Base-by-base conservation (phyloP, 2,113 vertebrate species). In the Nymphicus hollandicus region DNA sequence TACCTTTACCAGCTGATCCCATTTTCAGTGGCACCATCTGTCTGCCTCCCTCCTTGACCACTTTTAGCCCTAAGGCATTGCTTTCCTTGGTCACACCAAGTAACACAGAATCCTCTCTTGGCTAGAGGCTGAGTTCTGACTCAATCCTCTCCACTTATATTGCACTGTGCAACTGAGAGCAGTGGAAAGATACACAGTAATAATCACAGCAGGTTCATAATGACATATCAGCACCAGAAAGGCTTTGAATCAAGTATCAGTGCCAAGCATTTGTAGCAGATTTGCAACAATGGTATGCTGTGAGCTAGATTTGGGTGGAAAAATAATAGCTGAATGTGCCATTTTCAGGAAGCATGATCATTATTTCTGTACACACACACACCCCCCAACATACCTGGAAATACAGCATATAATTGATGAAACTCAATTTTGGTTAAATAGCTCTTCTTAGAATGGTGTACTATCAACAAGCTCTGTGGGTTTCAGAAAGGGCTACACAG, bases 1-100 rank as follows among this genome's bases (percentile, higher is more conserved):
- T 91, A 85, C 61, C 73, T 91, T 52, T 60, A 33, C 19, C 56
- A 91, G 84, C 84, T 85, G 70, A 96, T 94, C 46, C 49, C 37
- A 66, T 73, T 93, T 88, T 86, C 64, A 89, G 71, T 43, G 31
- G 46, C 58, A 91, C 94, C 91, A 97, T 96, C 94, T 96, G 96
- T 43, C 87, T 81, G 71, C 71, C 35, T 93, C 49, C 15, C 35
- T 88, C 43, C 81, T 86, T 47, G 33, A 91, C 58, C 87, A 87
- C 83, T 81, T 87, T 43, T 65, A 93, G 87, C 87, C 74, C 46
- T 55, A 35, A 7, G 55, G 87, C 29, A 69, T 5, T 70, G 79
- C 55, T 70, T 89, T 86, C 79, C 82, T 88, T 35, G 64, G 68
- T 94, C 82, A 94, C 76, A 87, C 4, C 0, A 1, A 86, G 60